A percentile compares a stretch with the other conserved stretches of the same genome.
Conservation (phyloP, 1,140 invertebrate genomes). For the Drosophila arawakana region DNA sequence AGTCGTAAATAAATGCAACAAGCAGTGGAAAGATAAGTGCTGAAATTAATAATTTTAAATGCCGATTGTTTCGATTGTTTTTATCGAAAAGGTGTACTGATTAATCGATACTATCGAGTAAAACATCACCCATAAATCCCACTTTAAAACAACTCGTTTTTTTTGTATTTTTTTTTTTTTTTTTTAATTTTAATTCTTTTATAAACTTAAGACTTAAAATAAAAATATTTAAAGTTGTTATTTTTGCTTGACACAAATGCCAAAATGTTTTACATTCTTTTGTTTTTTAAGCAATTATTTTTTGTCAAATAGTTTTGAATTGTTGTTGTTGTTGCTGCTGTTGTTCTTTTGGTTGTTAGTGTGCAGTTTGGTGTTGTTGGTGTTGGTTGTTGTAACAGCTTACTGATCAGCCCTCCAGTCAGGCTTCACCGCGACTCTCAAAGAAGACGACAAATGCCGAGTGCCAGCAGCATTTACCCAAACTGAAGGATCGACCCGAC, state of each 20-base stretch:
- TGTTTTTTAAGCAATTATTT: constrained; percentile 77
- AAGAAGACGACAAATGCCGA: constrained; percentile 77
- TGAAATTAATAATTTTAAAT: too few species aligned
- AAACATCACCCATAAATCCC: background rate
- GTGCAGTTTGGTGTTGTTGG: constrained; percentile 40
- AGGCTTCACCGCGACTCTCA: constrained; percentile 57
- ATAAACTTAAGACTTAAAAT: constrained; percentile 84
- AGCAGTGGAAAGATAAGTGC: too few species aligned
- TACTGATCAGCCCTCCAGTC: background rate
- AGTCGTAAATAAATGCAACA: too few species aligned
- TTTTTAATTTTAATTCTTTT: constrained; percentile 84
- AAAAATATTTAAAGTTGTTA: constrained; percentile 77
- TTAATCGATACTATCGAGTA: background rate
- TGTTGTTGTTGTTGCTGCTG: constrained; percentile 56
- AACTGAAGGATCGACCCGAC: background rate
- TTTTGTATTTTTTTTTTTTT: constrained; percentile 69
- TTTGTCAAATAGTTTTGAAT: constrained; percentile 73
- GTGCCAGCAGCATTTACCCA: constrained; percentile 39
- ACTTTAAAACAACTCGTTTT: background rate
- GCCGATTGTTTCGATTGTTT: too few species aligned
- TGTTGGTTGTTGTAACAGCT: constrained; percentile 29
- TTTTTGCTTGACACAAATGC: constrained; percentile 81
- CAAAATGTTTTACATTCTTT: constrained; percentile 83
- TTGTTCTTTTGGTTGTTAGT: constrained; percentile 29
- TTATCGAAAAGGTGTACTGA: too few species aligned